phyloP scores from a whole-genome alignment of 2,113 vertebrate species.

The Burhinus bistriatus region DNA sequence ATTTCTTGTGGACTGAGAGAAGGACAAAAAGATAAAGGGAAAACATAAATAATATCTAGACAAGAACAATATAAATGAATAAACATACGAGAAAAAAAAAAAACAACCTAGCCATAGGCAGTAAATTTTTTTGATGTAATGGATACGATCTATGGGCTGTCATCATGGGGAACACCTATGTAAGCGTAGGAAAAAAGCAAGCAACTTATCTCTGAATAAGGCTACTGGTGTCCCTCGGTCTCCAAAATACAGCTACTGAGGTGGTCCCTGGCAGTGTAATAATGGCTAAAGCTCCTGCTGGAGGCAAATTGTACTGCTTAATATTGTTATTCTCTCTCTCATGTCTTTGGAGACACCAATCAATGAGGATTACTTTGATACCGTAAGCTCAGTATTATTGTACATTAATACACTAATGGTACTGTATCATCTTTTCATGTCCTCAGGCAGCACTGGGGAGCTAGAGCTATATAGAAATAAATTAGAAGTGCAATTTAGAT shows the following conservation, averaged over 20 bases:
- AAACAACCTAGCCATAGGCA: background rate
- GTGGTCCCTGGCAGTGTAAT: background rate
- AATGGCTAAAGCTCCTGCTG: background rate
- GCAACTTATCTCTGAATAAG: background rate
- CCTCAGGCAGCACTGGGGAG: constrained; percentile 46
- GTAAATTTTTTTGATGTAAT: background rate
- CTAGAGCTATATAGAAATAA: constrained; percentile 33
- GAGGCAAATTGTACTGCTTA: constrained; percentile 9
- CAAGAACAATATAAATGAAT: background rate
- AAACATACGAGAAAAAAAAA: background rate
- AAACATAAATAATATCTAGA: background rate
- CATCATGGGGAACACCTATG: background rate
- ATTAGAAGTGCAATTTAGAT: constrained; percentile 63
- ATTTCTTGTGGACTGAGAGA: background rate
- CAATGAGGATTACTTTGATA: constrained; percentile 67
- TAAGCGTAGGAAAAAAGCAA: background rate
- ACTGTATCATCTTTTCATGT: constrained; percentile 53
- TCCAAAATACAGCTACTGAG: background rate
- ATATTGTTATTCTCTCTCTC: background rate
- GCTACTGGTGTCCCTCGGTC: background rate
- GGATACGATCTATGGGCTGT: background rate
- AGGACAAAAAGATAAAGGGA: background rate
- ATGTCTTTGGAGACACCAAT: constrained; percentile 42
- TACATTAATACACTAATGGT: constrained; percentile 58
- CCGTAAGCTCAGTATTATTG: constrained; percentile 17